A percentile compares a stretch with the other conserved stretches of the same genome.
Conservation (phyloP, 2,113 vertebrate genomes). For the Cathartes aura region DNA sequence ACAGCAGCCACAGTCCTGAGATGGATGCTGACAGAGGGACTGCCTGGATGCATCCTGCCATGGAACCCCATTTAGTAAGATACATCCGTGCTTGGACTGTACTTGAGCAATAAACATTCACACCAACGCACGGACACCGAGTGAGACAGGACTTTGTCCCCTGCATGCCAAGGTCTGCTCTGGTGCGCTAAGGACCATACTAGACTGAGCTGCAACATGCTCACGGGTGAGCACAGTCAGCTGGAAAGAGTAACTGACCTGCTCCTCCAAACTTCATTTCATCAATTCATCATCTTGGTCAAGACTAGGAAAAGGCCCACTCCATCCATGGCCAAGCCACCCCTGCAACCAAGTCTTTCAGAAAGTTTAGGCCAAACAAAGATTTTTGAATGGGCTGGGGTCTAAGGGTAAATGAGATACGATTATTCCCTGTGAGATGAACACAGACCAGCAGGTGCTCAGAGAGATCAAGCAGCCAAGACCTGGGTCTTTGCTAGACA, state of each 20-base stretch:
- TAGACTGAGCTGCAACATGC: background rate
- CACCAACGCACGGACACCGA: accelerated
- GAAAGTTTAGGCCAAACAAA: background rate
- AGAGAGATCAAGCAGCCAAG: background rate
- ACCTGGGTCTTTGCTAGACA: background rate
- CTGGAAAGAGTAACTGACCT: background rate
- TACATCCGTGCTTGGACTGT: background rate
- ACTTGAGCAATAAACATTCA: background rate
- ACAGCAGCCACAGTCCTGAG: background rate
- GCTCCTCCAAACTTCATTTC: background rate
- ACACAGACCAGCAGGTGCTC: background rate
- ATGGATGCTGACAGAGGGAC: background rate
- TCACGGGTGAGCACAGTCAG: accelerated
- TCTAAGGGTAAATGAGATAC: background rate
- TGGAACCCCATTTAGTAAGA: background rate
- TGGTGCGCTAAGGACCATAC: background rate
- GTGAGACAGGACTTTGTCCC: background rate
- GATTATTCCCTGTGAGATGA: background rate
- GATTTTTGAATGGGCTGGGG: background rate
- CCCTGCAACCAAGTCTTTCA: background rate
- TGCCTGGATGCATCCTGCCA: background rate
- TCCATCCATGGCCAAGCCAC: background rate
- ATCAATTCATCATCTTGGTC: background rate
- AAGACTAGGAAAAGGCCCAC: background rate
- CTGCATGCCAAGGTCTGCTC: background rate